Percentiles rank a stretch among this genome's conserved stretches.
Evolutionary conservation across 2,888 invertebrate genomes (phyloP).

Genomic region (Pheosia tremula): DNA sequence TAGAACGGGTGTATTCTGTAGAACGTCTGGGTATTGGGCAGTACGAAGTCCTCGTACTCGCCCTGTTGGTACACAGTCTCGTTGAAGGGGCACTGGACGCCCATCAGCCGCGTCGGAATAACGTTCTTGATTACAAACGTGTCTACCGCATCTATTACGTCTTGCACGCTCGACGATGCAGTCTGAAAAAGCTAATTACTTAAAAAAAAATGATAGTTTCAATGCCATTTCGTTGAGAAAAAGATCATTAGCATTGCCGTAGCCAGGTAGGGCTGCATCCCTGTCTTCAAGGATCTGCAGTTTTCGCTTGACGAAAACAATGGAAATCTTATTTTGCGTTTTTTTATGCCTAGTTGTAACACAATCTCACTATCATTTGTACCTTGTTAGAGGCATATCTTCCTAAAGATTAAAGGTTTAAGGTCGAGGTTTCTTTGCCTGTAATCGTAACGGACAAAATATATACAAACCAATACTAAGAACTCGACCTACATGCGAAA

Average conservation of each 20-base stretch:
- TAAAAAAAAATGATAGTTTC: constrained; percentile 2
- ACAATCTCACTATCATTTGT: too few species aligned
- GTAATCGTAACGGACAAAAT: not conserved
- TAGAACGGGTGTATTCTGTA: constrained; percentile 82
- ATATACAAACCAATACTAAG: not conserved
- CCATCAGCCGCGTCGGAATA: constrained; percentile 69
- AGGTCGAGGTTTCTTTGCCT: too few species aligned
- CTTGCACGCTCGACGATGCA: constrained; percentile 56
- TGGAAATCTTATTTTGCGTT: too few species aligned
- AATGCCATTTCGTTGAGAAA: too few species aligned
- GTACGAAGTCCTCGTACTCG: constrained; percentile 85
- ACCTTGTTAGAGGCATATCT: too few species aligned
- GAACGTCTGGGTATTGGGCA: constrained; percentile 76
- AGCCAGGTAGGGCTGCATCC: too few species aligned
- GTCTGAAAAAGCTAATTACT: constrained; percentile 50
- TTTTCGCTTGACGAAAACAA: too few species aligned
- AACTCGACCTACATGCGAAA: constrained; percentile 3
- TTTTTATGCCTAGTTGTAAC: too few species aligned
- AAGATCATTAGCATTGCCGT: too few species aligned
- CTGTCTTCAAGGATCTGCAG: too few species aligned
- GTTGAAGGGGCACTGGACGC: constrained; percentile 69
- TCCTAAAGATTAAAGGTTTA: too few species aligned
- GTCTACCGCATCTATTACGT: constrained; percentile 60
- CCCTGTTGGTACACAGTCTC: constrained; percentile 63
- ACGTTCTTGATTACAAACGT: constrained; percentile 62